Evolutionary conservation across 2,888 invertebrate species (phyloP).

Genomic region (Bugulina stolonifera): DNA sequence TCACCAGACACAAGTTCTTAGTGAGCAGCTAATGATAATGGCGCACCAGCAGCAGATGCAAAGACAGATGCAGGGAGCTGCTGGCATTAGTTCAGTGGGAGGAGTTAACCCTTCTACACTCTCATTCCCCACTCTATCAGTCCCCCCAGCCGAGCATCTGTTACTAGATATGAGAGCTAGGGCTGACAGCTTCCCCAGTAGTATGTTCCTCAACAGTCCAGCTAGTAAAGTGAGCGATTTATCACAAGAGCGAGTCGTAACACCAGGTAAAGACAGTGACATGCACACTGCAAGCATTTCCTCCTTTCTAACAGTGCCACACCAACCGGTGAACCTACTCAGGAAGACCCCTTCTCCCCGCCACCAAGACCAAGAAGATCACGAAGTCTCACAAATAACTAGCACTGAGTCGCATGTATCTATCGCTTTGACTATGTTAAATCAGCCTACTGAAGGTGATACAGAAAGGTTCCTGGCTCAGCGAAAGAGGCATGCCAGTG

Average conservation of each 20-base stretch:
- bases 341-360: background rate
- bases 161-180: background rate
- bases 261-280: background rate
- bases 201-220: constrained; percentile 16
- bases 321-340: background rate
- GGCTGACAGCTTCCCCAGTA: constrained; percentile 3
- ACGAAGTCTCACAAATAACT: constrained; percentile 2
- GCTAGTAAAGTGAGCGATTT: constrained; percentile 3
- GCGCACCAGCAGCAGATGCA: constrained; percentile 2
- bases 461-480: background rate
- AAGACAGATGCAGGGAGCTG: background rate
- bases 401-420: background rate
- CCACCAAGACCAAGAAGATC: background rate
- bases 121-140: background rate
- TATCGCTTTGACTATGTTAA: too few species aligned
- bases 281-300: background rate
- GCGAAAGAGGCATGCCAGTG: constrained; percentile 14
- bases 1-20: background rate
- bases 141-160: background rate
- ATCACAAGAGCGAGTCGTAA: constrained; percentile 1
- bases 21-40: background rate
- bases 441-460: background rate
- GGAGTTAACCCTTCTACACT: background rate
- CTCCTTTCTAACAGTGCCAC: background rate
- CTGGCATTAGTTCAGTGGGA: background rate